Conservation (phyloP, 2,888 invertebrate genomes). For the Alitta virens region DNA sequence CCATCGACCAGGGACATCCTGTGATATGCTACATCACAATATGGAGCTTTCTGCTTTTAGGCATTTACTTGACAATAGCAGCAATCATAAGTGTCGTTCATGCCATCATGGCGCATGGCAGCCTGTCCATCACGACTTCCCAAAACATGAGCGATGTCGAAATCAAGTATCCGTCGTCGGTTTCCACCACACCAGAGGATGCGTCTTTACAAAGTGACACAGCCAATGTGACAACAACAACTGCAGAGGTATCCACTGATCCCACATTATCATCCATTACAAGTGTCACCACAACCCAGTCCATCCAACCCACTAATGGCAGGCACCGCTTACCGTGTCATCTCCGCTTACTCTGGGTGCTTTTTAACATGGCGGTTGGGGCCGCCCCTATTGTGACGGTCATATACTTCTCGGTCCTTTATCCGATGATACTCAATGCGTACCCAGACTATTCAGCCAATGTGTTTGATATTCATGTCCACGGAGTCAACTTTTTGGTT, state of each 20-base stretch:
- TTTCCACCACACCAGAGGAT: neutral
- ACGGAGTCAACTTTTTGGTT: conserved; percentile 17
- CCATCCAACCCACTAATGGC: neutral
- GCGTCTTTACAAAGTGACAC: neutral
- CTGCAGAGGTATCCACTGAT: neutral
- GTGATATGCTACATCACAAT: conserved; percentile 9
- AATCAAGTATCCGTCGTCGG: too few relatives aligned
- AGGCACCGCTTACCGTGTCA: neutral
- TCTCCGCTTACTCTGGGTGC: conserved; percentile 6
- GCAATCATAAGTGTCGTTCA: conserved; percentile 1
- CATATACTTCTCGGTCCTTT: conserved; percentile 13
- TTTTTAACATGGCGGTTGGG: conserved; percentile 12
- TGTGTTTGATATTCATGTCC: conserved; percentile 12
- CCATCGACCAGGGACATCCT: neutral
- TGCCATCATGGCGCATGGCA: too few relatives aligned
- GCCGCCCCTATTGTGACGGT: conserved; percentile 2
- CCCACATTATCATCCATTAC: too few relatives aligned
- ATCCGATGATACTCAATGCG: conserved; percentile 1
- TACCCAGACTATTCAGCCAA: conserved; percentile 4
- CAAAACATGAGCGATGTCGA: too few relatives aligned
- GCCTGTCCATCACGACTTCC: too few relatives aligned
- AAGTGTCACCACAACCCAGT: neutral
- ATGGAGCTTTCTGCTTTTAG: conserved; percentile 14
- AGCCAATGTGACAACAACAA: neutral
- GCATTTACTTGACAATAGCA: conserved; percentile 10